Evolutionary conservation across 2,113 vertebrate genomes (phyloP).

Genomic region (Ornithorhynchus anatinus): DNA sequence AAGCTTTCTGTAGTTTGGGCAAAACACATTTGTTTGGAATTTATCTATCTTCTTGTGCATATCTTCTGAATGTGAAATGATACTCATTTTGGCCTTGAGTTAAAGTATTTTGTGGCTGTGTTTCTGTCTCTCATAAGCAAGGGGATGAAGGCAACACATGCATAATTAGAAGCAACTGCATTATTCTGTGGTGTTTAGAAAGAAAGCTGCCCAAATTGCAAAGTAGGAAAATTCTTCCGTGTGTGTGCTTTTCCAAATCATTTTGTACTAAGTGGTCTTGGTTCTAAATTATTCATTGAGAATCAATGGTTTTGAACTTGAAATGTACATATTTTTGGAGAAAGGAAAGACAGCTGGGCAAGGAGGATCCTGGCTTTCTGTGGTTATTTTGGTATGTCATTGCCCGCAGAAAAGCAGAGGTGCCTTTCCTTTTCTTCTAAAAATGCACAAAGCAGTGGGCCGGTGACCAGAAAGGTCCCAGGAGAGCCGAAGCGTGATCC

Average conservation of each 20-base stretch:
- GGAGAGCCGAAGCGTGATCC: neutral
- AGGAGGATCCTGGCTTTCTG: neutral
- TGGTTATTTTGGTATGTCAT: conserved; percentile 31
- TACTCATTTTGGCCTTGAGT: neutral
- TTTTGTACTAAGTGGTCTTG: conserved; percentile 16
- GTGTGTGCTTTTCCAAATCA: conserved; percentile 14
- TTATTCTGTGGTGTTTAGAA: neutral
- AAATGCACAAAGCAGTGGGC: neutral
- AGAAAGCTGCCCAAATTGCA: neutral
- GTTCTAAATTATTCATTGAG: conserved; percentile 22
- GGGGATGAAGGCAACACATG: neutral
- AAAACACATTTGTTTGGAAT: conserved; percentile 5
- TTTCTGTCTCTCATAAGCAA: too few species aligned
- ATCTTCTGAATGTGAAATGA: neutral
- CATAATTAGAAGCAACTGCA: neutral
- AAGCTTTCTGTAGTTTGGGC: neutral
- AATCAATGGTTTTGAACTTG: conserved; percentile 22
- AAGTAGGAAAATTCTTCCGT: conserved; percentile 2
- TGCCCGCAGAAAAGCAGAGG: neutral
- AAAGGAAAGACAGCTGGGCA: conserved; percentile 24
- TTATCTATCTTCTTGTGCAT: conserved; percentile 12
- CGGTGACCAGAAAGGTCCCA: neutral
- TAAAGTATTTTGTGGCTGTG: too few species aligned
- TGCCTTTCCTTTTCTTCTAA: neutral
- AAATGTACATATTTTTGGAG: conserved; percentile 10